These are phyloP conservation scores for Sebastes oblongus DNA, from an alignment of 2,797 vertebrate genomes.

Conservation along the genomic window DNA sequence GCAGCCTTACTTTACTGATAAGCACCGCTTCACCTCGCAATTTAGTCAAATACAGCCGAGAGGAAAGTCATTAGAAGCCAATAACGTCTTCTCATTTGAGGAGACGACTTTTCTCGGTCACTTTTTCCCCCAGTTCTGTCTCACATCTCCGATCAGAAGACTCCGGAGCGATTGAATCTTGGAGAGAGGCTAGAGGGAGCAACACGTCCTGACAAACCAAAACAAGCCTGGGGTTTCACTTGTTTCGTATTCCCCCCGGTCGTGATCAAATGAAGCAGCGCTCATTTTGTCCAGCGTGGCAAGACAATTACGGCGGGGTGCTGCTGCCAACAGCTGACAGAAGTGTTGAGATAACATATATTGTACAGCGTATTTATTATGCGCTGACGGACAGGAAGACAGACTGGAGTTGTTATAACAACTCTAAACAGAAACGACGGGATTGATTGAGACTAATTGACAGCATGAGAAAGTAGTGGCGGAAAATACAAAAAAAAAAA, in stretches of 20 bases:
- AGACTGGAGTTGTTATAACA: slow-evolving; percentile 66
- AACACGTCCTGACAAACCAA: slow-evolving; percentile 50
- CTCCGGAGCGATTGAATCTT: slow-evolving; percentile 13
- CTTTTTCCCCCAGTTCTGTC: slow-evolving; percentile 21
- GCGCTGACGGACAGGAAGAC: slow-evolving; percentile 65
- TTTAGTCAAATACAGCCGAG: slow-evolving; percentile 56
- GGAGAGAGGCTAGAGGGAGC: slow-evolving; percentile 40
- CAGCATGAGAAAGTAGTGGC: slow-evolving; percentile 55
- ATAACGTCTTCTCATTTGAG: slow-evolving; percentile 58
- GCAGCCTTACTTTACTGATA: slow-evolving; percentile 76
- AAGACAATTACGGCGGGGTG: slow-evolving; percentile 66
- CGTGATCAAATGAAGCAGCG: slow-evolving; percentile 52
- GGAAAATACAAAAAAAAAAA: neutral
- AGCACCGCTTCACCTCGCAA: slow-evolving; percentile 55
- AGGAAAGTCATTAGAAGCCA: slow-evolving; percentile 50
- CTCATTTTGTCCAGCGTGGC: slow-evolving; percentile 59
- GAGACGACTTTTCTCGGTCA: slow-evolving; percentile 57
- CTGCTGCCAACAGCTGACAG: slow-evolving; percentile 61
- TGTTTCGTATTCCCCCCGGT: slow-evolving; percentile 40
- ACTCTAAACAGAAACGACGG: slow-evolving; percentile 67
- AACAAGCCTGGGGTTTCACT: slow-evolving; percentile 45
- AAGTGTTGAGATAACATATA: slow-evolving; percentile 69
- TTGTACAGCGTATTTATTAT: slow-evolving; percentile 68
- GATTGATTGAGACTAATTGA: slow-evolving; percentile 82
- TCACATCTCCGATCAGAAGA: slow-evolving; percentile 54